Conservation (phyloP, 2,888 invertebrate genomes). For the Asteroscopus sphinx region DNA sequence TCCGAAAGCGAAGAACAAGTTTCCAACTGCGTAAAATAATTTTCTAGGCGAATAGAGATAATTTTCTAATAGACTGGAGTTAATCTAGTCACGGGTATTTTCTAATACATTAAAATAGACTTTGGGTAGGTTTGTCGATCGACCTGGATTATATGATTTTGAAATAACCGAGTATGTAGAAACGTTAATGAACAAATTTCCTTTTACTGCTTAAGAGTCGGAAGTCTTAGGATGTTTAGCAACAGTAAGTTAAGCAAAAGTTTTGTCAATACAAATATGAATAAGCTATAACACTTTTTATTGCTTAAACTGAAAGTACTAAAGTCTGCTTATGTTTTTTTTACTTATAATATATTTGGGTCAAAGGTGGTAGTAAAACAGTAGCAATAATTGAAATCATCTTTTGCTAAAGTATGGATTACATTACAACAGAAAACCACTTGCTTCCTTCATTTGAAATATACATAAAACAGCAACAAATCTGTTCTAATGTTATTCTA, state of each 20-base stretch:
- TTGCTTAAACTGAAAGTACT: too few relatives aligned
- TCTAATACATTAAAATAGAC: not conserved
- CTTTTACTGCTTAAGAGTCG: too few relatives aligned
- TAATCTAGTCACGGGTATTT: slow-evolving; percentile 17
- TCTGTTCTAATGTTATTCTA: not conserved
- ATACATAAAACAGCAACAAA: not conserved
- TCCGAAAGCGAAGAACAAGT: slow-evolving; percentile 25
- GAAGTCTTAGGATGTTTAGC: not conserved
- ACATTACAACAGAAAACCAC: too few relatives aligned
- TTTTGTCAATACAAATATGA: too few relatives aligned
- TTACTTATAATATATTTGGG: too few relatives aligned
- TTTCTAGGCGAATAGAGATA: slow-evolving; percentile 27
- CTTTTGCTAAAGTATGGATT: too few relatives aligned
- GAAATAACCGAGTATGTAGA: not conserved
- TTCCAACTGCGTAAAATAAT: slow-evolving; percentile 25
- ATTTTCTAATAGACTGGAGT: slow-evolving; percentile 17
- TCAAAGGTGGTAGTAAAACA: too few relatives aligned
- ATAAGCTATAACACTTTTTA: too few relatives aligned
- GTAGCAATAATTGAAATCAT: too few relatives aligned
- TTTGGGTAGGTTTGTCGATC: slow-evolving; percentile 2
- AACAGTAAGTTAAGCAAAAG: not conserved
- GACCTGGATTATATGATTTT: slow-evolving; percentile 1
- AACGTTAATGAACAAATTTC: too few relatives aligned
- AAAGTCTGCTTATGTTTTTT: too few relatives aligned
- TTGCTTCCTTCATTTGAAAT: not conserved